Conservation (phyloP, 2,888 invertebrate species). For the Eupithecia insigniata region DNA sequence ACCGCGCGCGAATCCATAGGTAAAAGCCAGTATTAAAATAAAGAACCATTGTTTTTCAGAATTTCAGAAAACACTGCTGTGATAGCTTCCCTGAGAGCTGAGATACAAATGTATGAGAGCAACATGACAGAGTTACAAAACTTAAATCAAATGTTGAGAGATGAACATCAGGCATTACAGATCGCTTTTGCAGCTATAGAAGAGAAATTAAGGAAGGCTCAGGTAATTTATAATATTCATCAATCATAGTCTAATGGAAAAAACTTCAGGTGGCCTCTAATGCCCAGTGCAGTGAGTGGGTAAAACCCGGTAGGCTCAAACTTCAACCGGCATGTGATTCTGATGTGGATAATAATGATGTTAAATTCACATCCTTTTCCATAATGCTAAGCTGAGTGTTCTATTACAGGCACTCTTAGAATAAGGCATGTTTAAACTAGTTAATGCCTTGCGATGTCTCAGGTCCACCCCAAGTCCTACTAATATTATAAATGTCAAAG, state of each 20-base stretch:
- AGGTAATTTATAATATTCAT: constrained; percentile 80
- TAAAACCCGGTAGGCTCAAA: not conserved
- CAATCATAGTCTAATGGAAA: not conserved
- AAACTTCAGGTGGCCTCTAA: not conserved
- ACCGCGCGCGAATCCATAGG: no score
- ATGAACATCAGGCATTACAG: constrained; percentile 97
- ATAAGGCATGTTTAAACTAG: not conserved
- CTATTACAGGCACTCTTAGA: not conserved
- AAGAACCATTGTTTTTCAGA: constrained; percentile 53
- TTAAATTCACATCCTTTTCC: not conserved
- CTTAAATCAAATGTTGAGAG: constrained; percentile 93
- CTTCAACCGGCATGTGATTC: not conserved
- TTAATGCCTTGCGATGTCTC: not conserved
- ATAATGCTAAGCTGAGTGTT: not conserved
- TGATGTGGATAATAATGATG: not conserved
- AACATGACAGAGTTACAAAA: constrained; percentile 91
- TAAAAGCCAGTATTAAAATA: no score
- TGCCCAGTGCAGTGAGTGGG: not conserved
- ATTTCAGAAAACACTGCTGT: constrained; percentile 87
- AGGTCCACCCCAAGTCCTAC: not conserved
- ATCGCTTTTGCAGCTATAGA: constrained; percentile 95
- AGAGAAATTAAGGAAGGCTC: constrained; percentile 92
- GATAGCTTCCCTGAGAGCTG: constrained; percentile 87
- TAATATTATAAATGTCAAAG: no score
- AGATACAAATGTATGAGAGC: constrained; percentile 88